Evolutionary conservation across 2,888 invertebrate genomes (phyloP).

Genomic region (Graphium colonna): DNA sequence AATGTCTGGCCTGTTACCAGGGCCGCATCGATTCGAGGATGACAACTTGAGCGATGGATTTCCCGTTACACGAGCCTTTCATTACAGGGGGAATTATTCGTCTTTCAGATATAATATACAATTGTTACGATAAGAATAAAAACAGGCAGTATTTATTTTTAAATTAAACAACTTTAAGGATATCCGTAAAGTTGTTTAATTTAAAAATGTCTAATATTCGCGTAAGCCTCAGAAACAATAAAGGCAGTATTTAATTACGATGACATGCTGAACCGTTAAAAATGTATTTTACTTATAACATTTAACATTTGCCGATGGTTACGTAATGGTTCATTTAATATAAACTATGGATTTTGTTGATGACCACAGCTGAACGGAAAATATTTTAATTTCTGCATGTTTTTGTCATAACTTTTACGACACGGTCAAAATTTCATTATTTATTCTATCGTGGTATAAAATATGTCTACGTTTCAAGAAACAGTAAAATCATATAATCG

Average conservation of each 20-base stretch:
- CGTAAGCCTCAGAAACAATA: no score
- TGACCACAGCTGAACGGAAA: no score
- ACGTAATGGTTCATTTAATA: background rate
- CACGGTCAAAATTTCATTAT: background rate
- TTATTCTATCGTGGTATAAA: background rate
- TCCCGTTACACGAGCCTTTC: background rate
- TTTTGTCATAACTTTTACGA: background rate
- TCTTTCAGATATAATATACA: no score
- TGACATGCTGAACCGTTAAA: no score
- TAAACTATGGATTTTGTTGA: no score
- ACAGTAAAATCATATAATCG: no score
- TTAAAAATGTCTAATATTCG: background rate
- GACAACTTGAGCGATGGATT: background rate
- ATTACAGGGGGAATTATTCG: background rate
- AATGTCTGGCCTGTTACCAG: slow-evolving; percentile 18
- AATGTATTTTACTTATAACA: no score
- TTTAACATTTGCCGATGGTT: background rate
- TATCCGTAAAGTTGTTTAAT: background rate
- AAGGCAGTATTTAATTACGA: no score
- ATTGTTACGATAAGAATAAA: no score
- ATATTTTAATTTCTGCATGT: no score
- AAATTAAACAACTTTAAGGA: background rate
- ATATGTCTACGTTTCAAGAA: background rate
- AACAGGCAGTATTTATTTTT: background rate
- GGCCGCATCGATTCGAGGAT: background rate